Evolutionary conservation across 2,888 invertebrate species (phyloP).

Genomic region (Mycalesis mineus): DNA sequence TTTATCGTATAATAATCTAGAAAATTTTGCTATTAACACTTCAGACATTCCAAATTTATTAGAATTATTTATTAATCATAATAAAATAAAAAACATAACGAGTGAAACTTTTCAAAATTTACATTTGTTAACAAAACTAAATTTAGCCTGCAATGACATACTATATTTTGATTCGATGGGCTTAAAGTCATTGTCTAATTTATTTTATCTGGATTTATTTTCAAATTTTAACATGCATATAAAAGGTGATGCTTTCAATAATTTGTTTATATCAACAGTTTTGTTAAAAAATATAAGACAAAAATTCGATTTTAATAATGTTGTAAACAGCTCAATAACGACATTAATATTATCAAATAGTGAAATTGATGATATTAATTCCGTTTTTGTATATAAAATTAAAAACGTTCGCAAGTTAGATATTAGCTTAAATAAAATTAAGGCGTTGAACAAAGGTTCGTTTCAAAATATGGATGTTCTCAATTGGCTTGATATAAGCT

Average conservation of each 20-base stretch:
- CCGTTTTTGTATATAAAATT: slow-evolving; percentile 15
- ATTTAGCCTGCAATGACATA: slow-evolving; percentile 18
- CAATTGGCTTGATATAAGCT: slow-evolving; percentile 23
- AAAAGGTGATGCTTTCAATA: slow-evolving; percentile 14
- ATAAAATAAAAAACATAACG: slow-evolving; percentile 19
- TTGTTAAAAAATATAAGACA: slow-evolving; percentile 6
- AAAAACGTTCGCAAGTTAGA: slow-evolving; percentile 13
- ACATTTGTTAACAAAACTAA: slow-evolving; percentile 8
- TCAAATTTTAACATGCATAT: slow-evolving; percentile 14
- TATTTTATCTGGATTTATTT: slow-evolving; percentile 10
- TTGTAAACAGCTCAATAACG: slow-evolving; percentile 17
- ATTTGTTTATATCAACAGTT: slow-evolving; percentile 16
- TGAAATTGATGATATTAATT: slow-evolving; percentile 17
- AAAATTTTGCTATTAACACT: slow-evolving; percentile 19
- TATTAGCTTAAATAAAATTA: slow-evolving; percentile 19
- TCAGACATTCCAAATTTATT: slow-evolving; percentile 8
- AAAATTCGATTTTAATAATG: slow-evolving; percentile 10
- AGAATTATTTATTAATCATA: slow-evolving; percentile 20
- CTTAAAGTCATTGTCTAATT: slow-evolving; percentile 11
- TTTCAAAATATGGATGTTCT: slow-evolving; percentile 20
- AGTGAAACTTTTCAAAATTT: slow-evolving; percentile 16
- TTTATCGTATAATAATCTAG: slow-evolving; percentile 18
- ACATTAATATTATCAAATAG: slow-evolving; percentile 17
- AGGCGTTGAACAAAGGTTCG: slow-evolving; percentile 14
- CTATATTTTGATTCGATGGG: slow-evolving; percentile 12